phyloP scores from a whole-genome alignment of 1,140 invertebrate species.

The Eupristina koningsbergeri region DNA sequence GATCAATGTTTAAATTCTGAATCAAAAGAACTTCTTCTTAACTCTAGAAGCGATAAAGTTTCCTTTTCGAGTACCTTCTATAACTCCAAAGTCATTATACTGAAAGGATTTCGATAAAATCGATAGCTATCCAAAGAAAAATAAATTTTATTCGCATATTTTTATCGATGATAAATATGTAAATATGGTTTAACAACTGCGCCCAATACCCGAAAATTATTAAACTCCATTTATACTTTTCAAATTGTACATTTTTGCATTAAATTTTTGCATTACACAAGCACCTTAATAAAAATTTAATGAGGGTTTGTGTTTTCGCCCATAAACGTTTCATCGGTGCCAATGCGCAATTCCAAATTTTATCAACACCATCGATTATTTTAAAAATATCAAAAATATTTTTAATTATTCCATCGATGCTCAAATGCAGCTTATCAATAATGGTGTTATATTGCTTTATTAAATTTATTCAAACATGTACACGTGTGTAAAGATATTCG shows the following conservation, averaged over 20 bases:
- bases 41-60: not conserved
- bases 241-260: not conserved
- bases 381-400: too few species aligned
- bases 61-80: not conserved
- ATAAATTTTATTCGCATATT: not conserved
- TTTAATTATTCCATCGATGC: too few species aligned
- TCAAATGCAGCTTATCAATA: too few species aligned
- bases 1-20: too few species aligned
- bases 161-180: not conserved
- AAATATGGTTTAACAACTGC: not conserved
- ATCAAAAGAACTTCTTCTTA: not conserved
- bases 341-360: too few species aligned
- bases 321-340: not conserved
- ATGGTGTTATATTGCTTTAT: not conserved
- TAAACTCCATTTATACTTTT: not conserved
- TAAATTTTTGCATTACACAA: not conserved
- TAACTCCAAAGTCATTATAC: not conserved
- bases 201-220: not conserved
- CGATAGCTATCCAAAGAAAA: not conserved
- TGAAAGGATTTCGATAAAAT: not conserved
- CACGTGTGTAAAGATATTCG: not conserved
- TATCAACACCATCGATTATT: too few species aligned
- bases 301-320: not conserved
- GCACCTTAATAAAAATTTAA: not conserved
- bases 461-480: not conserved